phyloP scores from a whole-genome alignment of 1,140 invertebrate genomes.

The Papilio glaucus region DNA sequence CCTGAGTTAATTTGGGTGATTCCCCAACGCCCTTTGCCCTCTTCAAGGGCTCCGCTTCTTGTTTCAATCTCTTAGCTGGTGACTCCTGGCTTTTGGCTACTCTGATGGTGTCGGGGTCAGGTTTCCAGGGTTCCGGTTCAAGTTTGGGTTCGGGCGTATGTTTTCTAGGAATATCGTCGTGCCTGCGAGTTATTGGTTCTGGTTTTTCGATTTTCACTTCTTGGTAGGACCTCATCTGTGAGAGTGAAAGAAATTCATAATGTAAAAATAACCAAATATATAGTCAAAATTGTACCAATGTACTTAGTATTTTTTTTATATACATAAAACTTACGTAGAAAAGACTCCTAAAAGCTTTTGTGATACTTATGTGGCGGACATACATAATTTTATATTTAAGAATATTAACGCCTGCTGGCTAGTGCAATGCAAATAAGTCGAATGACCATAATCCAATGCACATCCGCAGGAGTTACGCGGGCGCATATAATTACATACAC shows the following conservation, averaged over 20 bases:
- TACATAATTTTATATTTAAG: too few relatives aligned
- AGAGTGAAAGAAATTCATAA: conserved; percentile 20
- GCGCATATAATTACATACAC: too few relatives aligned
- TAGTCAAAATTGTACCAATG: too few relatives aligned
- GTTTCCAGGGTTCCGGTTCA: conserved; percentile 60
- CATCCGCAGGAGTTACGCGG: too few relatives aligned
- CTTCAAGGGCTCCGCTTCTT: conserved; percentile 76
- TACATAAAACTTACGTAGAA: too few relatives aligned
- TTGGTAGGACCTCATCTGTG: conserved; percentile 68
- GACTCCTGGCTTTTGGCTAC: conserved; percentile 70
- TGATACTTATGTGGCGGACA: too few relatives aligned
- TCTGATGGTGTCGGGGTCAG: conserved; percentile 73
- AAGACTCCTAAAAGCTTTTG: too few relatives aligned
- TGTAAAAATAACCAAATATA: too few relatives aligned
- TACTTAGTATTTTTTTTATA: too few relatives aligned
- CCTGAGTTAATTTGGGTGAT: conserved; percentile 68
- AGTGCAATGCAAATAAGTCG: too few relatives aligned
- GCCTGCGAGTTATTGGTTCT: conserved; percentile 55
- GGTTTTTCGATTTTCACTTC: conserved; percentile 64
- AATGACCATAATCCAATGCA: too few relatives aligned
- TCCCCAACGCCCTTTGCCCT: conserved; percentile 72
- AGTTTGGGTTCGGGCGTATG: conserved; percentile 40
- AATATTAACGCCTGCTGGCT: too few relatives aligned
- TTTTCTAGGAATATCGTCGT: conserved; percentile 60
- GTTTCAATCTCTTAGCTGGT: conserved; percentile 69